Evolutionary conservation across 2,888 invertebrate species (phyloP), one percentile per base, ranked within the genome.

Genomic region (Drosophila longiperda): DNA sequence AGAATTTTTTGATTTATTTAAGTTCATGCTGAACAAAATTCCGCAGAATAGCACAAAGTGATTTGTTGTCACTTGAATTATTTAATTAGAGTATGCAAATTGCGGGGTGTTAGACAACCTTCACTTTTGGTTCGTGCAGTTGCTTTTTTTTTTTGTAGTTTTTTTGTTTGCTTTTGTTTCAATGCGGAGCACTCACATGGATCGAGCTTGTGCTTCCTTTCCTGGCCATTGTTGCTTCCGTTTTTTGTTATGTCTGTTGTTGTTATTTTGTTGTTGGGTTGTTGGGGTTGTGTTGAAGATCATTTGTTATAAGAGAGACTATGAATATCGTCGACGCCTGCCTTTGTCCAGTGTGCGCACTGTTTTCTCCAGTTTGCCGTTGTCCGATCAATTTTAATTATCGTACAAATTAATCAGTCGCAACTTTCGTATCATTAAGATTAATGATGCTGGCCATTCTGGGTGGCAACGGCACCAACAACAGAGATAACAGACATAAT

Each of bases 361-460:
- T 73, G 77, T 78, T 82, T 68, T 78, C 78, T 66, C 61, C 69
- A 42, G 65, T 71, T 62, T 69, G 74, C 67, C 73, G 60, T 74
- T 65, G 74, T 75, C 71, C 73, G 80, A 89, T 87, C 90, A 90
- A 87, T 87, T 87, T 90, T 90, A 90, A 87, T 87, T 87, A 90
- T 87, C 87, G 83, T 69, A 82, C 87, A 87, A 87, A 87, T 87
- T 87, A 87, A 87, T 87, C 90, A 84, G 87, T 85, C 88, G 78
- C 89, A 82, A 82, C 76, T 89, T 80, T 89, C 85, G 83, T 87
- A 87, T 87, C 90, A 87, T 87, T 90, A 87, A 87, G 87, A 87
- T 87, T 87, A 90, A 87, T 87, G 87, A 87, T 82, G 71, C 61
- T 74, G 75, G 52, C 69, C 87, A 53, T 58, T 77, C 73, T 89